Base-by-base conservation (phyloP, 2,888 invertebrate genomes). In the Trisateles emortualis region DNA sequence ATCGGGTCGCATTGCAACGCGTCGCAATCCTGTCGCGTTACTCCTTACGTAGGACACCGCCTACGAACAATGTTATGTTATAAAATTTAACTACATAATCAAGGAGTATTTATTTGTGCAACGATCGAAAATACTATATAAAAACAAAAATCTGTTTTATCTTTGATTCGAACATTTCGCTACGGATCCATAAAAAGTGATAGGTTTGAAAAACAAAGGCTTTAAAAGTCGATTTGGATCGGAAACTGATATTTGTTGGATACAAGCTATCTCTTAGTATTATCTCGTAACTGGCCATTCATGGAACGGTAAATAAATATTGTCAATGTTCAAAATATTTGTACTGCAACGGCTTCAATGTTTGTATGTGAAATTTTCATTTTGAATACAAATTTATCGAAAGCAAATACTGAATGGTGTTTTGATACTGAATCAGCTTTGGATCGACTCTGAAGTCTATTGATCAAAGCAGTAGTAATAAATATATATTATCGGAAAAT, bases 81-180 rank as follows among this genome's bases (percentile, higher is more conserved):
- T 48, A 55, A 63, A 63, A 62, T 13, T 52, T 56, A 43, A 63
- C 24, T 33, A 33, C 36, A 11, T 46, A 38, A 57, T 68, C 29
- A 67, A 35, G 14, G 16, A 33, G 45, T 36, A 53, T 58, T 53
- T 53, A 51, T 56, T 63, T 48, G 26, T 10, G 22, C 39, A 53
- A 26, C 52, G 45, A 52, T 55, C 39, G 19, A 38, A 62, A 42
- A 11, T 19, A 24, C 48, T 43, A 45, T 24, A 48, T 51, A 63
- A 60, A 62, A 67, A 59, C 51, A 14, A 52, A 67, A 68, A 52
- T 52, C 55, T 68, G 50, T 63, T 67, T 68, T 63, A 63, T 68
- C 38, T 49, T 39, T 11, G 2, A 44, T 40, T 38, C 39, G 3
- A 43, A 35, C 45, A 33, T 52, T 52, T 62, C 33, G n/a, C 39